Base-by-base conservation (phyloP, 1,140 invertebrate genomes). In the Muscidifurax raptorellus region DNA sequence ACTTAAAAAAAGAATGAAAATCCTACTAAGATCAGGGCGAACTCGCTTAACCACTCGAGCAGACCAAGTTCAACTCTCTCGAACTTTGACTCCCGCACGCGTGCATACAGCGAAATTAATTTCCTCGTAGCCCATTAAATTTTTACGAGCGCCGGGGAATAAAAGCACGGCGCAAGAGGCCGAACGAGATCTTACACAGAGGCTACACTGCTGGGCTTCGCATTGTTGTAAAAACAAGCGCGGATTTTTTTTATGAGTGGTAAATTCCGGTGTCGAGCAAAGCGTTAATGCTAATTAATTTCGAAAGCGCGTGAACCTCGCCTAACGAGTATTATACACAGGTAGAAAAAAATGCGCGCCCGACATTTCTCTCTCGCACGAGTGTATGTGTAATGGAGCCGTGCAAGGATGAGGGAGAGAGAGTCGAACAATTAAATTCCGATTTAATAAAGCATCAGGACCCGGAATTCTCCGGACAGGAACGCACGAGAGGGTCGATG, bases 391-490 rank as follows among this genome's bases (percentile, higher is more conserved):
- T 59, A 59, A 59, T 59, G 18, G 52, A 59, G 52, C 22, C 7
- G 10, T 9, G 22, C 5, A 12, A 13, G 18, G 9, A 7, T 25
- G 40, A 47, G n/a, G 7, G 18, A 59, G 44, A 2, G 36, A 40
- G 83, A 86, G 86, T 66, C 87, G 86, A 89, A 89, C 90, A 90
- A 90, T 90, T 89, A 89, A 90, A 90, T 90, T 90, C 87, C 89
- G 87, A 89, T 90, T 90, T 89, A 90, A 90, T 90, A 90, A 90
- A 90, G 89, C 52, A 80, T 75, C 9, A 18, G 87, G 86, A 83
- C 71, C 9, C 52, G 71, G 71, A 36, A 76, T 76, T 74, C 36
- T 40, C 13, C 72, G 28, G 72, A n/a, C 72, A 18, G 87, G 89
- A 89, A 89, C 88, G 87, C 84, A 87, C 88, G 86, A 82, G 32